Base-by-base conservation (phyloP, 2,888 invertebrate species). In the Crepidodera aurea region DNA sequence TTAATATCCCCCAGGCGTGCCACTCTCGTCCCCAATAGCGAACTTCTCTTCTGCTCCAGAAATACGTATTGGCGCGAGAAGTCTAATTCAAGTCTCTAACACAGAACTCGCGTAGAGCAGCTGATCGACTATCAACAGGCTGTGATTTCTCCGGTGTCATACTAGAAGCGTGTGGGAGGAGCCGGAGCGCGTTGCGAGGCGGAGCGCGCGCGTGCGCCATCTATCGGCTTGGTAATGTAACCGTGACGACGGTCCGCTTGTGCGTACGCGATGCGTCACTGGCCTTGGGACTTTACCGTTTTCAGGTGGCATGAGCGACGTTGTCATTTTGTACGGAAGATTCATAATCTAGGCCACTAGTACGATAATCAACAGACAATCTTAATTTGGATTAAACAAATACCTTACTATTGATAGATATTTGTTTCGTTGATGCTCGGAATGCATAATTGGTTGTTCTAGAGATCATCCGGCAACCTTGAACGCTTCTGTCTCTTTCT, bases 111-210 rank as follows among this genome's bases (percentile, higher is more conserved):
- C 77, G 79, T 78, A 74, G 71, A 71, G 74, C 70, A 75, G 77
- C 74, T 75, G 79, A 73, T 78, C 74, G 72, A 81, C 80, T 81
- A 82, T 81, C 82, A 82, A 82, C 82, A 82, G 82, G 82, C 82
- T 78, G 77, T 75, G 81, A 81, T 79, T 77, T 77, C 76, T 77
- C 72, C 75, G 74, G 69, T 71, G 73, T 71, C 72, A 76, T 75
- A 75, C 72, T 71, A 73, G 71, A 73, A 71, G 76, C 40, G 62
- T 54, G 59, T 56, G 68, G 79, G 80, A 77, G 81, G 81, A 78
- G 81, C 75, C 80, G 80, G 79, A 79, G 78, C 74, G 68, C 62
- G 62, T 62, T 70, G 68, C 70, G 75, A 75, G 78, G 80, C 80
- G 80, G 48, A 48, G 78, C 75, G 76, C 78, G 75, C 77, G 76